Evolutionary conservation across 2,888 invertebrate species (phyloP).

Genomic region (Drosophila limbata): DNA sequence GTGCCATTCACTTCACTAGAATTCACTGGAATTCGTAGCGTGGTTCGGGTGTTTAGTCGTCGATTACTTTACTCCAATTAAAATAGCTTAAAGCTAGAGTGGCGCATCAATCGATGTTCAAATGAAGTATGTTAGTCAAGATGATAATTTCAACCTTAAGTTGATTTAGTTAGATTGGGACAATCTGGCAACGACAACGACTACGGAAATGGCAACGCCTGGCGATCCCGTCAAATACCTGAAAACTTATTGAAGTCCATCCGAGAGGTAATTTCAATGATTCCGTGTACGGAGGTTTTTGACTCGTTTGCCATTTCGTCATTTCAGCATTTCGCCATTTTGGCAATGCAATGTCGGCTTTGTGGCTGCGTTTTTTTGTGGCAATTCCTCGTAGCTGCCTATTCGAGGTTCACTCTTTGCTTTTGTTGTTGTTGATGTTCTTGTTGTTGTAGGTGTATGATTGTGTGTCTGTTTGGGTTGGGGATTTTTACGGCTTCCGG

Average conservation of each 20-base stretch:
- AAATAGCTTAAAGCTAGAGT: not conserved
- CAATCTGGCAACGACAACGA: slow-evolving; percentile 18
- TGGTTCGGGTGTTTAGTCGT: not conserved
- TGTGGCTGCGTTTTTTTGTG: slow-evolving; percentile 60
- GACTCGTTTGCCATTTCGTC: slow-evolving; percentile 18
- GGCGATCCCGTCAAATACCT: slow-evolving; percentile 34
- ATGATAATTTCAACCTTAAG: not conserved
- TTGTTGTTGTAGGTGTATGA: slow-evolving; percentile 10
- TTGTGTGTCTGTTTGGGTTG: slow-evolving; percentile 7
- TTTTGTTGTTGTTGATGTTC: too few relatives aligned
- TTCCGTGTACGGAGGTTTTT: slow-evolving; percentile 19
- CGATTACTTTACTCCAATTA: not conserved
- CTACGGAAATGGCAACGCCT: not conserved
- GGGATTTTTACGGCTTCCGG: slow-evolving; percentile 69
- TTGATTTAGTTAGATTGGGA: slow-evolving; percentile 11
- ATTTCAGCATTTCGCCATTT: slow-evolving; percentile 13
- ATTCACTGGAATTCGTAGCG: too few relatives aligned
- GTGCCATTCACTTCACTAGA: not conserved
- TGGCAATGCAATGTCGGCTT: slow-evolving; percentile 71
- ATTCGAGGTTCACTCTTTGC: slow-evolving; percentile 18
- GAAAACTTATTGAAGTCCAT: slow-evolving; percentile 45
- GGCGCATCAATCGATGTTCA: not conserved
- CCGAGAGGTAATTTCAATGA: slow-evolving; percentile 55
- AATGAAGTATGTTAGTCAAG: not conserved
- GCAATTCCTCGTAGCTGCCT: slow-evolving; percentile 38